Percentiles rank a stretch among this genome's conserved stretches.
These are phyloP conservation scores for Drusus annulatus DNA, from an alignment of 1,140 invertebrate genomes.

Conservation along the genomic window DNA sequence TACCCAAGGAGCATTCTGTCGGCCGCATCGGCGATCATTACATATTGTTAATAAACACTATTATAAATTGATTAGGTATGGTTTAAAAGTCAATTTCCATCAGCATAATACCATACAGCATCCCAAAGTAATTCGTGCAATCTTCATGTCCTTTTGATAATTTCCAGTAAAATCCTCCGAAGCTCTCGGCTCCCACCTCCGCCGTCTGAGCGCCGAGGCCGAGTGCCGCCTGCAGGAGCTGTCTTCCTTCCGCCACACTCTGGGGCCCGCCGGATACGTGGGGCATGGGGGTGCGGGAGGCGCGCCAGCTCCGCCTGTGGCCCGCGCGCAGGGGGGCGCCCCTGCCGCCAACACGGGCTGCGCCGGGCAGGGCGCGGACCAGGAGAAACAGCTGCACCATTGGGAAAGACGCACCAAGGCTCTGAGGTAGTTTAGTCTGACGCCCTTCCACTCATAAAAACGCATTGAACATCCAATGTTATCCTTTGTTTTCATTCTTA, in stretches of 20 bases:
- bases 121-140: too few species aligned
- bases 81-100: too few species aligned
- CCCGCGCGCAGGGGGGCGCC: conserved; percentile 74
- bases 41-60: too few species aligned
- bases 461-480: too few species aligned
- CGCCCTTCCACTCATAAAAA: too few species aligned
- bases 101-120: too few species aligned
- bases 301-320: conserved; percentile 71
- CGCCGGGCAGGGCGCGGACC: conserved; percentile 77
- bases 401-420: conserved; percentile 90
- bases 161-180: conserved; percentile 80
- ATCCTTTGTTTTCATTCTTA: too few species aligned
- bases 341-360: conserved; percentile 74
- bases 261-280: conserved; percentile 70
- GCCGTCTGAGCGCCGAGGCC: conserved; percentile 84
- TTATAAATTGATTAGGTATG: too few species aligned
- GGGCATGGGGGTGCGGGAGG: conserved; percentile 65
- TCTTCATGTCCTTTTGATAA: neutral
- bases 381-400: conserved; percentile 88
- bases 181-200: conserved; percentile 80
- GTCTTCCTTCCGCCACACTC: conserved; percentile 70
- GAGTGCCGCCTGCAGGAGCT: conserved; percentile 83
- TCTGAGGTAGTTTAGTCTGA: conserved; percentile 71
- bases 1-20: too few species aligned
- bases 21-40: too few species aligned